Conservation (phyloP, 2,888 invertebrate species). For the Himalopsyche kuldschensis region DNA sequence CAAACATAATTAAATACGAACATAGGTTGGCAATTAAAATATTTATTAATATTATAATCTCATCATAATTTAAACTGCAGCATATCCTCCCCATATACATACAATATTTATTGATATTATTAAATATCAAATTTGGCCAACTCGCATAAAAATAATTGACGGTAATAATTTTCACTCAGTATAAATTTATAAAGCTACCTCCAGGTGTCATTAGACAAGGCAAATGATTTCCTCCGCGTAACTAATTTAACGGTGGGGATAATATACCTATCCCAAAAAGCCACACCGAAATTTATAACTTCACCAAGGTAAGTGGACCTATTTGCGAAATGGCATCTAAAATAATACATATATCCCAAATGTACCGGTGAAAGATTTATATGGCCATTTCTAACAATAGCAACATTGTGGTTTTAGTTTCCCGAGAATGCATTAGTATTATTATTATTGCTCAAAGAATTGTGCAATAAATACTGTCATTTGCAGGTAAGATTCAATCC, state of each 20-base stretch:
- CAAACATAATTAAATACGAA: too few relatives aligned
- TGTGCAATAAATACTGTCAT: constrained; percentile 18
- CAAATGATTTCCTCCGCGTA: constrained; percentile 10
- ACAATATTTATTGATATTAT: too few relatives aligned
- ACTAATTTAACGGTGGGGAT: constrained; percentile 31
- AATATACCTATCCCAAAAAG: constrained; percentile 8
- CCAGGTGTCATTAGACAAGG: constrained; percentile 8
- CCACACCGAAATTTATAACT: constrained; percentile 34
- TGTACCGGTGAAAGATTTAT: constrained; percentile 26
- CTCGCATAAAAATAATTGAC: not conserved
- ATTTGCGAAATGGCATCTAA: constrained; percentile 22
- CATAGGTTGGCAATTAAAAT: too few relatives aligned
- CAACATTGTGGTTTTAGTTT: constrained; percentile 28
- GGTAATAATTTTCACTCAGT: not conserved
- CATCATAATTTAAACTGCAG: not conserved
- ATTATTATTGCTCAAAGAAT: not conserved
- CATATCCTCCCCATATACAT: not conserved
- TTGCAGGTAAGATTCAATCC: constrained; percentile 26
- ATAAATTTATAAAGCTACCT: not conserved
- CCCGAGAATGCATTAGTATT: not conserved
- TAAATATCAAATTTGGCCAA: not conserved
- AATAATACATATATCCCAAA: not conserved
- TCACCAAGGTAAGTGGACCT: constrained; percentile 19
- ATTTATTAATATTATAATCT: too few relatives aligned
- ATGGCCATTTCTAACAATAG: constrained; percentile 5